phyloP scores from a whole-genome alignment of 2,113 vertebrate genomes.

The Ciconia stormi region DNA sequence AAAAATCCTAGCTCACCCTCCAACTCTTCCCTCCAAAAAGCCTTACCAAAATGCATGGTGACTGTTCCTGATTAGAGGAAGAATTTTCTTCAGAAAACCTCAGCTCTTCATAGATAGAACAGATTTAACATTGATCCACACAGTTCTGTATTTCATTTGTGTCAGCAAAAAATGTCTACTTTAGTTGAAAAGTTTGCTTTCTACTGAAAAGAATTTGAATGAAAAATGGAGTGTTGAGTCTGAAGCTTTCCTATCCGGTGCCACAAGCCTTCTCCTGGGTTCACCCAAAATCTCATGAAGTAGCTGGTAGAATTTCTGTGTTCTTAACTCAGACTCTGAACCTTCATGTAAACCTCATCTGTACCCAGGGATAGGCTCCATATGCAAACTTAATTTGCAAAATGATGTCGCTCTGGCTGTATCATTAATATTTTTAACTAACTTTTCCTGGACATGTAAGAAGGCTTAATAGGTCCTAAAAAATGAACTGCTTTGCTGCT shows the following conservation, averaged over 20 bases:
- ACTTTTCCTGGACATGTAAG: background rate
- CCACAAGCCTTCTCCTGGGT: background rate
- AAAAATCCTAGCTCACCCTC: background rate
- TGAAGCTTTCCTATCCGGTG: background rate
- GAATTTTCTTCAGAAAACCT: background rate
- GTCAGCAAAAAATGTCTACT: background rate
- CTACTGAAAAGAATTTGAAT: background rate
- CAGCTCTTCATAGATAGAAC: background rate
- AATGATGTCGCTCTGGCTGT: background rate
- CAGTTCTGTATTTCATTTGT: background rate
- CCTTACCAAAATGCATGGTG: background rate
- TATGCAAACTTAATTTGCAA: background rate
- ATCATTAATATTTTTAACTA: background rate
- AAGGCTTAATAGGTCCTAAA: background rate
- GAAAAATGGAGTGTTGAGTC: background rate
- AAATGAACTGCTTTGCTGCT: background rate
- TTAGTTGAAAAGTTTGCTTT: background rate
- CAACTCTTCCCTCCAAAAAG: background rate
- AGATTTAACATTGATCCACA: background rate
- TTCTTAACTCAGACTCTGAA: background rate
- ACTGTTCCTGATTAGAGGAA: background rate
- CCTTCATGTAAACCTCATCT: background rate
- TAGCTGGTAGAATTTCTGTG: background rate
- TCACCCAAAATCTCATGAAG: background rate
- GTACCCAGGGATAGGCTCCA: background rate